A percentile compares a stretch with the other conserved stretches of the same genome.
These are phyloP conservation scores for Euleptes europaea DNA, from an alignment of 2,113 vertebrate genomes.

Conservation along the genomic window DNA sequence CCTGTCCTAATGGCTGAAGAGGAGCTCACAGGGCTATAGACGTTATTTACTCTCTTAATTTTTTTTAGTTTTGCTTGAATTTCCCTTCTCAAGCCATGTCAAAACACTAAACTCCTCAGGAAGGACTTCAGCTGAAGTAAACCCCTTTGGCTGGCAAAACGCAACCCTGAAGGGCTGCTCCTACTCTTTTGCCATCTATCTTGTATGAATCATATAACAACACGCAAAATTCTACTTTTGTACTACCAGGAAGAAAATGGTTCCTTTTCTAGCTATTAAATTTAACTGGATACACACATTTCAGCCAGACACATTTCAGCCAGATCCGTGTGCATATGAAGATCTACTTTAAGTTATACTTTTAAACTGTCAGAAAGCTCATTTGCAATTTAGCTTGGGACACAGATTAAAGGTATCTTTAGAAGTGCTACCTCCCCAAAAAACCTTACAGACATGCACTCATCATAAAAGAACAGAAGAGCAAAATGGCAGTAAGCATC, in stretches of 20 bases:
- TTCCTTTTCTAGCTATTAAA: background rate
- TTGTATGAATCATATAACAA: background rate
- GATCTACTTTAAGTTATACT: background rate
- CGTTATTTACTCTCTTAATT: background rate
- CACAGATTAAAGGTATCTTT: background rate
- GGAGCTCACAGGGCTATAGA: conserved; percentile 44
- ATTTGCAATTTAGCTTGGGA: background rate
- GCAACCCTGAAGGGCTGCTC: background rate
- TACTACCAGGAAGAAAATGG: background rate
- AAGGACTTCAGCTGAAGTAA: background rate
- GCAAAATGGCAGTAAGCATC: background rate
- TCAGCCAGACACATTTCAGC: background rate
- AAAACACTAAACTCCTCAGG: background rate
- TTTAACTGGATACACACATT: background rate
- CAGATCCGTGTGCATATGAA: accelerated
- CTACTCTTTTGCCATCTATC: background rate
- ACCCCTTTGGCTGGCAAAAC: conserved; percentile 1
- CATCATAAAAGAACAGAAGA: background rate
- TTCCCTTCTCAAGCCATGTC: background rate
- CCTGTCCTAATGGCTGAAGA: conserved; percentile 22
- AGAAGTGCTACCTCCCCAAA: background rate
- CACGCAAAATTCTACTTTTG: conserved; percentile 17
- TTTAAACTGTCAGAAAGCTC: background rate
- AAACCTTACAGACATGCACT: background rate
- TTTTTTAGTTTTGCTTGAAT: background rate